Evolutionary conservation across 2,113 vertebrate species (phyloP).

Genomic region (Brachionichthys hirsutus): DNA sequence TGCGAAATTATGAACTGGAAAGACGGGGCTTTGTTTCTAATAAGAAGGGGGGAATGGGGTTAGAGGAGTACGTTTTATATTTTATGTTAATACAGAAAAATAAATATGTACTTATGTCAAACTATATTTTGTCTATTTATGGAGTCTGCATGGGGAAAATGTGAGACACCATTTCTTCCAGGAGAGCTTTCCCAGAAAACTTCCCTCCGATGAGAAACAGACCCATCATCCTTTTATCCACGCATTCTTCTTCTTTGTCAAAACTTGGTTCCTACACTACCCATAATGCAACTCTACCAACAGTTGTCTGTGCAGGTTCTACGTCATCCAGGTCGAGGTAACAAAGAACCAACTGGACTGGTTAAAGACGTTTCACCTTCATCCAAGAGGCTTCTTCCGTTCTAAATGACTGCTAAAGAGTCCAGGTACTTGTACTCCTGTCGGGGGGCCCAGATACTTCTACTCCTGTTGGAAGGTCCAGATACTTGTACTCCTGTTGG

Average conservation of each 20-base stretch:
- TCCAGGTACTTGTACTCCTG: no score
- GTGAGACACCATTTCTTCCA: background rate
- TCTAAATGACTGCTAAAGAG: no score
- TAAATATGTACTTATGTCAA: constrained; percentile 17
- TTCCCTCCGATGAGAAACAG: background rate
- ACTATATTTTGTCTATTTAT: constrained; percentile 32
- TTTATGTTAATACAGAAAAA: constrained; percentile 27
- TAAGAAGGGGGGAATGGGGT: constrained; percentile 10
- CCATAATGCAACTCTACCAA: background rate
- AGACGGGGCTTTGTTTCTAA: constrained; percentile 30
- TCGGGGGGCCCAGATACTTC: no score
- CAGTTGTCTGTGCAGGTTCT: no score
- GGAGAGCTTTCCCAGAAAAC: background rate
- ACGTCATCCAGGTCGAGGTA: no score
- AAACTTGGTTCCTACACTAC: background rate
- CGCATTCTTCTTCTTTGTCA: background rate
- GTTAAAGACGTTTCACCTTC: no score
- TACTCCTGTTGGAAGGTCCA: no score
- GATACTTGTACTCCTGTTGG: no score
- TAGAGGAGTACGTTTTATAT: constrained; percentile 6
- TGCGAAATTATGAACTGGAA: constrained; percentile 32
- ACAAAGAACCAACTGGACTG: no score
- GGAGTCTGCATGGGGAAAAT: background rate
- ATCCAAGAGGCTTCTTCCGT: no score
- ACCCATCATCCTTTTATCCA: background rate